These are phyloP conservation scores for Heterodera carotae DNA, from an alignment of 1,140 invertebrate species.

Conservation along the genomic window DNA sequence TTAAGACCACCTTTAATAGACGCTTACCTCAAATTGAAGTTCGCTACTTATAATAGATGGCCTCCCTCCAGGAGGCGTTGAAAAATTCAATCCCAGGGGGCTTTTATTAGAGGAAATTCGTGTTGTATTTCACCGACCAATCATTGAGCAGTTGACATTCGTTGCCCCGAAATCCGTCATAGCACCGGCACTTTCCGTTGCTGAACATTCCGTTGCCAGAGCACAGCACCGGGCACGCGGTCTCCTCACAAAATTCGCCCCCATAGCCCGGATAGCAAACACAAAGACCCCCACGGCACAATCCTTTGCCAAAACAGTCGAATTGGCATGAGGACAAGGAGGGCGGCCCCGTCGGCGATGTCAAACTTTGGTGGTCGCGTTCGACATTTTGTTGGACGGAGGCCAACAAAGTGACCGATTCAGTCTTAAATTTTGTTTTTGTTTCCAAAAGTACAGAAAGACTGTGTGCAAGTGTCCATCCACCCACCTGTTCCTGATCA, in stretches of 20 bases:
- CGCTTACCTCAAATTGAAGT: no score
- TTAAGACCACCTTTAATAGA: constrained; percentile 46
- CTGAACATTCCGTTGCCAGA: constrained; percentile 92
- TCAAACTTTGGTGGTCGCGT: constrained; percentile 13
- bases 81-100: constrained; percentile 76
- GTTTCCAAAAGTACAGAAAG: no score
- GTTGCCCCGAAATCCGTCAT: constrained; percentile 89
- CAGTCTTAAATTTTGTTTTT: no score
- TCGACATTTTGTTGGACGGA: constrained; percentile 14
- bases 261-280: constrained; percentile 94
- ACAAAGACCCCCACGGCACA: constrained; percentile 89
- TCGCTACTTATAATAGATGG: no score
- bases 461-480: no score
- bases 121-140: constrained; percentile 80
- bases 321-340: constrained; percentile 65
- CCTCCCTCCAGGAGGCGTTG: no score
- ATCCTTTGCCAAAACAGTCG: constrained; percentile 92
- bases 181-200: constrained; percentile 91
- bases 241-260: constrained; percentile 88
- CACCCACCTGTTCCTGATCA: constrained; percentile 43
- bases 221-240: constrained; percentile 92
- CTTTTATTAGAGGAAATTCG: constrained; percentile 90
- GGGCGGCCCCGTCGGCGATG: background rate
- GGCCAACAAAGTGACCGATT: constrained; percentile 19
- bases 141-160: constrained; percentile 85